Evolutionary conservation across 1,140 invertebrate genomes (phyloP).

Genomic region (Odontomachus brunneus): DNA sequence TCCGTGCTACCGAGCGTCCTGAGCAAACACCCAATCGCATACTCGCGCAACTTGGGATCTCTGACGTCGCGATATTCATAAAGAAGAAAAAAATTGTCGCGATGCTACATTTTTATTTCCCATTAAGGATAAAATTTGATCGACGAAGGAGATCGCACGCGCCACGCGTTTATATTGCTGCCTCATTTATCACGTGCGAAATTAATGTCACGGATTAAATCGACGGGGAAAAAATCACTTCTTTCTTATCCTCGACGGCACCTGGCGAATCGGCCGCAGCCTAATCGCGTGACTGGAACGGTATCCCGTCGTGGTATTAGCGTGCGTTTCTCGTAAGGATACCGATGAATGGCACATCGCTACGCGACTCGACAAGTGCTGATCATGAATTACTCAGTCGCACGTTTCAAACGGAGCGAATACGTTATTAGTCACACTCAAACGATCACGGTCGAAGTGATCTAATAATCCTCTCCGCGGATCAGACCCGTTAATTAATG

Average conservation of each 20-base stretch:
- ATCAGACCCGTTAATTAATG: conserved; percentile 28
- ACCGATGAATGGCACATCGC: background rate
- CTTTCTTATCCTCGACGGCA: too few species aligned
- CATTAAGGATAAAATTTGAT: too few species aligned
- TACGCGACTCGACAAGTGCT: background rate
- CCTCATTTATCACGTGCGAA: too few species aligned
- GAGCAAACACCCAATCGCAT: conserved; percentile 4
- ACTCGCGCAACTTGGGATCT: background rate
- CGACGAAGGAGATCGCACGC: too few species aligned
- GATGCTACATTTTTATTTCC: background rate
- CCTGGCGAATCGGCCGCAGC: too few species aligned
- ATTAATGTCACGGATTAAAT: too few species aligned
- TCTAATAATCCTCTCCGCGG: conserved; percentile 39
- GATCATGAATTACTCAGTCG: conserved; percentile 17
- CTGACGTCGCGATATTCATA: conserved; percentile 2
- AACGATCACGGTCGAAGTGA: background rate
- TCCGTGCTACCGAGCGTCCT: conserved; percentile 36
- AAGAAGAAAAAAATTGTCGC: background rate
- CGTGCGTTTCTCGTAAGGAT: background rate
- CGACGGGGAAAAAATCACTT: too few species aligned
- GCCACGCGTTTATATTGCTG: too few species aligned
- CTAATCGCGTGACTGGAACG: background rate
- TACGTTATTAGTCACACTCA: conserved; percentile 32
- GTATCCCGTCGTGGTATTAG: background rate
- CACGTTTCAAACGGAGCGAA: conserved; percentile 12